Evolutionary conservation across 1,140 invertebrate species (phyloP), one percentile per base, ranked within the genome.

Genomic region (Drosophila nannoptera): DNA sequence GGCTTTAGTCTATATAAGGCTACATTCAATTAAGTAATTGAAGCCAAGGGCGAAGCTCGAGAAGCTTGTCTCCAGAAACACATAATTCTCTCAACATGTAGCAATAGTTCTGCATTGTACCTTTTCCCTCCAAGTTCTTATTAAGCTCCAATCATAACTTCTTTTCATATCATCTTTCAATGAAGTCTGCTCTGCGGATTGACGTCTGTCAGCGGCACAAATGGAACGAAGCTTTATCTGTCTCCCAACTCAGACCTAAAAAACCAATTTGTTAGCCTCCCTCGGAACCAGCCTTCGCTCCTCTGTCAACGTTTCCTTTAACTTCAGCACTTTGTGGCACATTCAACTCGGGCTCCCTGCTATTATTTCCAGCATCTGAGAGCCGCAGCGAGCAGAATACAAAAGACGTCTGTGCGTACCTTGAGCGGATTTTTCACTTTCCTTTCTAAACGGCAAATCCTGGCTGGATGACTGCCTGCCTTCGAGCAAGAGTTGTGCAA

Each of bases 381-480:
- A 78, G 38, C 31, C 16, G 56, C 35, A 45, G 42, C 43, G 43
- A 29, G 22, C 22, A 22, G 22, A 62, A 62, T 63, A 64, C 62
- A 70, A 78, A 69, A 62, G 65, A 63, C 49, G 62, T 36, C 22
- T 43, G 36, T 43, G 43, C 40, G 35, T 35, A 35, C 50, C 54
- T 59, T 33, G 53, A 52, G 65, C 33, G 52, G 49, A 77, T 65
- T 82, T 82, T 77, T 81, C 75, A 77, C 74, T 81, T 82, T 81
- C 40, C 78, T 65, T 75, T 31, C 40, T 11, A 43, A 29, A 7
- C 49, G 48, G 63, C 69, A 66, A 77, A 56, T 73, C 77, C 65
- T 66, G 58, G 11, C 40, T 42, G 40, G 5, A 0, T 42, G n/a
- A 4, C 38, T 42, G 38, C 38, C 38, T 43, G 40, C 40, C 40